Base-by-base conservation (phyloP, 1,140 invertebrate species). In the Orchestia grillus region DNA sequence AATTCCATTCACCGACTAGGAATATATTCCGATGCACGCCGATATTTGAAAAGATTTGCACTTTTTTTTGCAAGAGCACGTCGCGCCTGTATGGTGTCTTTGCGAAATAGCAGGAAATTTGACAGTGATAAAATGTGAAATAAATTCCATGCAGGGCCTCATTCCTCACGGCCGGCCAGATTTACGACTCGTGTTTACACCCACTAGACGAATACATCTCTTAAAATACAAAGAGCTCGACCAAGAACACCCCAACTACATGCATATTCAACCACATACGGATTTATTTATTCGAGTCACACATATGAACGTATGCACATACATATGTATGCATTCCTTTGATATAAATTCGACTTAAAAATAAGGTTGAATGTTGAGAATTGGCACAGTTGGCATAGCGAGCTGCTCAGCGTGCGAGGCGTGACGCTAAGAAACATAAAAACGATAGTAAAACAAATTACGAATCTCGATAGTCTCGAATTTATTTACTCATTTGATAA, bases 81-180 rank as follows among this genome's bases (percentile, higher is more conserved):
- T 77, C 62, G 62, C 62, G 62, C 62, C 36, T 77, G 62, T 77
- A 77, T 77, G 62, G 62, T 77, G 62, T 77, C 62, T 77, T 77
- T 77, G 62, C 62, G 36, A 77, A 77, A 77, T 77, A 77, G 62
- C 62, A 77, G 62, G 62, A 77, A 77, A 77, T 77, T 77, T 77
- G 62, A 77, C 62, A 77, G 11, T 77, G 62, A 77, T 77, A 77
- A 77, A 77, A 77, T 77, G 62, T 15, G 28, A 36, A 36, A 77
- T 77, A 77, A 77, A 77, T 77, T 77, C 62, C 62, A 77, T 77
- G 62, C 11, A 77, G 11, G 36, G 28, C 11, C 62, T 77, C 62
- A 77, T 77, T 77, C 36, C 28, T 77, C 62, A 77, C 62, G 62
- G 62, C 28, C 11, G 62, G 11, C 28, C 62, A 19, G 62, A 77